phyloP scores from a whole-genome alignment of 2,797 vertebrate species.

The Diceros bicornis region DNA sequence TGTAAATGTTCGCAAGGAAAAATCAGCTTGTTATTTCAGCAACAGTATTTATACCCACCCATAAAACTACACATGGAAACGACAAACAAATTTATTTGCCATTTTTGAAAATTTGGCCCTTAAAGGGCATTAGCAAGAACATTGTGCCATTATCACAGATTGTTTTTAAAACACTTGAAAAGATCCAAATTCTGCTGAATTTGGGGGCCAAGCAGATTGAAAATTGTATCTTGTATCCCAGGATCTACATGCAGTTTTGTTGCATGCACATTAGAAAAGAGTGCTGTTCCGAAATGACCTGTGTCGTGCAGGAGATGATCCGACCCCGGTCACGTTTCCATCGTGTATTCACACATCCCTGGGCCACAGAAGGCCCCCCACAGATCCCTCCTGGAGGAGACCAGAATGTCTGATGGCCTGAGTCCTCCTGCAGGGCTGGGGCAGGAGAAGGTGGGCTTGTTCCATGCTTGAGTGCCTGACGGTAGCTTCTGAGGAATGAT shows the following conservation, averaged over 20 bases:
- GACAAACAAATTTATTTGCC: constrained; percentile 57
- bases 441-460: accelerated
- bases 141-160: constrained; percentile 69
- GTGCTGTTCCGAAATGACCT: not conserved
- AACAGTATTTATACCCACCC: not conserved
- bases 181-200: constrained; percentile 61
- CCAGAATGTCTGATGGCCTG: too few species aligned
- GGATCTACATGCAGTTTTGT: not conserved
- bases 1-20: not conserved
- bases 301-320: not conserved
- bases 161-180: constrained; percentile 70
- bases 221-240: not conserved
- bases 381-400: not conserved
- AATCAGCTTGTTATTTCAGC: not conserved
- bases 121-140: constrained; percentile 62
- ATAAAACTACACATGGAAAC: not conserved
- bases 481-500: not conserved
- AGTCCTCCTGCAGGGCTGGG: not conserved
- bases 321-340: not conserved
- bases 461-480: accelerated
- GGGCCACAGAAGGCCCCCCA: not conserved
- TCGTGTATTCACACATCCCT: too few species aligned
- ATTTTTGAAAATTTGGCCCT: constrained; percentile 73
- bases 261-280: not conserved
- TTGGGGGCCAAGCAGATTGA: constrained; percentile 50